These are phyloP conservation scores for Natrix natrix DNA, from an alignment of 2,797 vertebrate species.

Conservation along the genomic window DNA sequence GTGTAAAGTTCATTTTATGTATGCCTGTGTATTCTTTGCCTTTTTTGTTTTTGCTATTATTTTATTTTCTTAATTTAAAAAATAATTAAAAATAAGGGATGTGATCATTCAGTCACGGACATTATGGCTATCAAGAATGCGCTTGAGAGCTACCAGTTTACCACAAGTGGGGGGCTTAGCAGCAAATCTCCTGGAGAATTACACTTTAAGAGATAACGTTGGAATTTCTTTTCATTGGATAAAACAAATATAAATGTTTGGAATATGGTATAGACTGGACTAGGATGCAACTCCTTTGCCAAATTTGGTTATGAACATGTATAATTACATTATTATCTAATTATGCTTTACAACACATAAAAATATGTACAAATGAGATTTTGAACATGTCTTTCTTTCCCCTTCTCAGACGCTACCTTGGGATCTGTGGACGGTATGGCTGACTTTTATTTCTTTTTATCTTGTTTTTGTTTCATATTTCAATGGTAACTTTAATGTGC, in stretches of 20 bases:
- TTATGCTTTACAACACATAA: constrained; percentile 24
- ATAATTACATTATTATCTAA: not conserved
- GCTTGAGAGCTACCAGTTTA: not conserved
- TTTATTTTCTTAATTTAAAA: not conserved
- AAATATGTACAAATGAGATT: constrained; percentile 31
- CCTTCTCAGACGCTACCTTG: constrained; percentile 88
- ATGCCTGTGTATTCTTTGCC: not conserved
- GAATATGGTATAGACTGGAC: not conserved
- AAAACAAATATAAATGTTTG: not conserved
- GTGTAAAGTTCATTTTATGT: not conserved
- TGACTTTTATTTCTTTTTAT: constrained; percentile 7
- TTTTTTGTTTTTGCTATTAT: not conserved
- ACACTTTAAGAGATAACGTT: not conserved
- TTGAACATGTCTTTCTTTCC: constrained; percentile 46
- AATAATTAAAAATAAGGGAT: not conserved
- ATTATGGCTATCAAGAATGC: not conserved
- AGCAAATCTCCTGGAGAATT: not conserved
- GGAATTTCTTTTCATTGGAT: not conserved
- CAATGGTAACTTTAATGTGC: not conserved
- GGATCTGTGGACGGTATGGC: constrained; percentile 95
- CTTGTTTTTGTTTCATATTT: not conserved
- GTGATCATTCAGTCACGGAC: not conserved
- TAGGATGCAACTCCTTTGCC: not conserved
- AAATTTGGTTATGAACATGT: not conserved
- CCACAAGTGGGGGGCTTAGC: not conserved